Evolutionary conservation across 2,888 invertebrate species (phyloP).

Genomic region (Andrena flavipes): DNA sequence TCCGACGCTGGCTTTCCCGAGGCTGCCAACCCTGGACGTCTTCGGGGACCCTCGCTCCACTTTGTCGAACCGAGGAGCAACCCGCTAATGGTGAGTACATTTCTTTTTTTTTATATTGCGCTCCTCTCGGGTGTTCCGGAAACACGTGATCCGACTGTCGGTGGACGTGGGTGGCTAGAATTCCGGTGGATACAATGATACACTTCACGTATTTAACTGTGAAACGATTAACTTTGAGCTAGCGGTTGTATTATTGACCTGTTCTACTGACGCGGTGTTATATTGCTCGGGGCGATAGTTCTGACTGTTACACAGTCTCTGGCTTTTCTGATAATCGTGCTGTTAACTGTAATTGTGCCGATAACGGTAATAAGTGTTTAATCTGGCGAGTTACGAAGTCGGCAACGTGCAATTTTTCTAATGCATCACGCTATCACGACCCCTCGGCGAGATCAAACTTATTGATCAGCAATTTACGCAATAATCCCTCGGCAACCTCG

Average conservation of each 20-base stretch:
- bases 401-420: slow-evolving; percentile 1
- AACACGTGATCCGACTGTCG: background rate
- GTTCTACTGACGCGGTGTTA: background rate
- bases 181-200: too few relatives aligned
- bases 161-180: too few relatives aligned
- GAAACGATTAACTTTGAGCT: background rate
- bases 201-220: background rate
- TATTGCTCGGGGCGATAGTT: background rate
- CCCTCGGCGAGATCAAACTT: slow-evolving; percentile 29
- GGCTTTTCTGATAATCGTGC: background rate
- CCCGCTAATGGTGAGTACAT: slow-evolving; percentile 4
- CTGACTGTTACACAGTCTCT: background rate
- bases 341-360: background rate
- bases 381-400: too few relatives aligned
- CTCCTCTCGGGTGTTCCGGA: background rate
- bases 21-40: background rate
- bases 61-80: too few relatives aligned
- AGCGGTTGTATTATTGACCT: background rate
- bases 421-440: slow-evolving; percentile 5
- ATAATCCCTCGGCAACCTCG: slow-evolving; percentile 34
- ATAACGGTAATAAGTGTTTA: background rate
- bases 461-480: slow-evolving; percentile 45
- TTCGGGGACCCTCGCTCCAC: background rate
- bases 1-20: background rate
- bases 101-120: background rate